Conservation (phyloP, 2,888 invertebrate genomes). For the Onthophagus sagittarius region DNA sequence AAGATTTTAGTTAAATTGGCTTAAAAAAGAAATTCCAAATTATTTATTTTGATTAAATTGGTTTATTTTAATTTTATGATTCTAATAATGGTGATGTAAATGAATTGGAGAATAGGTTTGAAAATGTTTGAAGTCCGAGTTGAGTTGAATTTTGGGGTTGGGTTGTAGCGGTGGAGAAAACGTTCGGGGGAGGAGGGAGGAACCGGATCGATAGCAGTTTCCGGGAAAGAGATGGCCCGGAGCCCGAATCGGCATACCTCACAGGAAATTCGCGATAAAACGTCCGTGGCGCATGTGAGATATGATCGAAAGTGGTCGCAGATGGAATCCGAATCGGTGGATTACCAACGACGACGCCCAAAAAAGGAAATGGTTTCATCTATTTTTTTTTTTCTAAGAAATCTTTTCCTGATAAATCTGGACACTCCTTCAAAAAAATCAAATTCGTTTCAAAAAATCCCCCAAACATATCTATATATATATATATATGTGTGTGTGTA, state of each 20-base stretch:
- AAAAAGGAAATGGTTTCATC: not conserved
- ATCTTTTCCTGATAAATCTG: not conserved
- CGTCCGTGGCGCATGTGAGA: constrained; percentile 5
- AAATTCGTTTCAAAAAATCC: too few species aligned
- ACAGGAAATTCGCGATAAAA: constrained; percentile 12
- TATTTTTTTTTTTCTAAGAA: not conserved
- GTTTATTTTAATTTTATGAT: too few species aligned
- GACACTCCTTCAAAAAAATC: not conserved
- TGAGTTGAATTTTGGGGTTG: not conserved
- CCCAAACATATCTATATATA: too few species aligned
- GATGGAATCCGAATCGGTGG: constrained; percentile 11
- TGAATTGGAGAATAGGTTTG: too few species aligned
- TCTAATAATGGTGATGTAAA: too few species aligned
- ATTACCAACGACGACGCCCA: not conserved
- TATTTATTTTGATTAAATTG: too few species aligned
- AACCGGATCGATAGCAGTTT: constrained; percentile 11
- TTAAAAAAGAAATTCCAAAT: too few species aligned
- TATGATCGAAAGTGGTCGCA: constrained; percentile 11
- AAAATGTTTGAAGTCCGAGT: too few species aligned
- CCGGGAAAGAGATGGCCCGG: constrained; percentile 8
- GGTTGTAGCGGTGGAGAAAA: not conserved
- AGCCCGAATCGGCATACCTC: constrained; percentile 8
- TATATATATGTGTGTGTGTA: too few species aligned
- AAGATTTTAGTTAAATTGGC: not conserved
- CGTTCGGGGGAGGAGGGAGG: not conserved